Base-by-base conservation (phyloP, 2,797 vertebrate species). In the Platalea minor region DNA sequence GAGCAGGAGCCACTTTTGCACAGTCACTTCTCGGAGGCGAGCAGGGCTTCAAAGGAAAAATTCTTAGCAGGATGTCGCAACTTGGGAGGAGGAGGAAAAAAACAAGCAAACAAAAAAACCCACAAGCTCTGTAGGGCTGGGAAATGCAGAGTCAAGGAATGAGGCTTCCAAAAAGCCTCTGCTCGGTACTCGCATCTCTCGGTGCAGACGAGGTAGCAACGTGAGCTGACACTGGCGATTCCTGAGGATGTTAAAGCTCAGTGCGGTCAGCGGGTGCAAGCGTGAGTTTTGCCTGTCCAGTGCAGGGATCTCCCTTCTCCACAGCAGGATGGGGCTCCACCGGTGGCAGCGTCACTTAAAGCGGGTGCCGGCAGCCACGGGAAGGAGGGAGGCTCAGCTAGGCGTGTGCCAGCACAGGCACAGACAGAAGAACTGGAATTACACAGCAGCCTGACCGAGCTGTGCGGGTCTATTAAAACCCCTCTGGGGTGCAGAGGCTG, bases 1-100 rank as follows among this genome's bases (percentile, higher is more conserved):
- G 83, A 96, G 79, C 91, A 79, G 94, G 93, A 96, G 90, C 75
- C 80, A 41, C 96, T 96, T 94, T 87, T 94, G 88, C 93, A 93
- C 65, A 95, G 96, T 95, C 94, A 90, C 88, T 94, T 97, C 93
- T 95, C 37, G 1, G 92, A 96, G 93, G 63, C 92, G 1, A 91
- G 81, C 93, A 88, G 33, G 28, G 78, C 92, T 96, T 96, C 95
- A 95, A 96, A 94, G 83, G 88, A 91, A 92, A 74, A 93, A 88
- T 85, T 76, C 78, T 94, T 60, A 77, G 54, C 75, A 85, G 84
- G 90, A 95, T 93, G 90, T 95, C 39, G 95, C 92, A 95, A 95
- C 94, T 94, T 48, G 77, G 83, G 83, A 96, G 90, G 80, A 95
- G 94, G 82, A 95, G 84, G 75, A 21, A 61, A 78, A 92, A 95